Evolutionary conservation across 1,140 invertebrate genomes (phyloP), one percentile per base, ranked within the genome.

Genomic region (Drosophila oshimai): DNA sequence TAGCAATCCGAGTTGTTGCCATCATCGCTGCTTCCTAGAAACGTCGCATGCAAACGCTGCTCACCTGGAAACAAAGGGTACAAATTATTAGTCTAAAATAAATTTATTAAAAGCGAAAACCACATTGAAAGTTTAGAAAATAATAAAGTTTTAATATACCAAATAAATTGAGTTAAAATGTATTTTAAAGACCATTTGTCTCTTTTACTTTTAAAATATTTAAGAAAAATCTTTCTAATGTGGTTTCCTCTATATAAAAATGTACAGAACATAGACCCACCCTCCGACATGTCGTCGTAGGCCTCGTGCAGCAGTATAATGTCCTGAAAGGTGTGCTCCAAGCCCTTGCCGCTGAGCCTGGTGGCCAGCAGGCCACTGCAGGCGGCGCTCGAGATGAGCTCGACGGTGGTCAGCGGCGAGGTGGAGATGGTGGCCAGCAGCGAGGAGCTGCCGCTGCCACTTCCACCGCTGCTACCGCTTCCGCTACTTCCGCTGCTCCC

Each of bases 241-340:
- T 2, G 6, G 13, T 45, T 18, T 6, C 9, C 6, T 3, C 7
- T 1, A 4, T 5, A 9, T 15, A 7, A 1, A 15, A 26, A n/a
- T n/a, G 6, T 1, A 4, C 13, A n/a, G 15, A 10, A 26, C 4
- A 18, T 3, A 9, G 6, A 61, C 69, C 41, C 92, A 92, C 94
- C 92, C 90, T 94, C 94, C 84, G 94, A 93, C 95, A 95, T 94
- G 84, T 92, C 90, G 91, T 92, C 77, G 90, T 91, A 90, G 58
- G 89, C 68, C 69, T 90, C 89, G 69, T 90, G 80, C 50, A 90
- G 55, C 47, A 90, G 37, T 49, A 90, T 89, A 13, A 89, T 78
- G 41, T 90, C 84, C 65, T 90, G 89, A 89, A 89, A 90, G 51
- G 83, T 71, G 15, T 90, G 87, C 72, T 89, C 86, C 49, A 80